Evolutionary conservation across 2,797 vertebrate species (phyloP), one percentile per base, ranked within the genome.

Genomic region (Knipowitschia caucasica): DNA sequence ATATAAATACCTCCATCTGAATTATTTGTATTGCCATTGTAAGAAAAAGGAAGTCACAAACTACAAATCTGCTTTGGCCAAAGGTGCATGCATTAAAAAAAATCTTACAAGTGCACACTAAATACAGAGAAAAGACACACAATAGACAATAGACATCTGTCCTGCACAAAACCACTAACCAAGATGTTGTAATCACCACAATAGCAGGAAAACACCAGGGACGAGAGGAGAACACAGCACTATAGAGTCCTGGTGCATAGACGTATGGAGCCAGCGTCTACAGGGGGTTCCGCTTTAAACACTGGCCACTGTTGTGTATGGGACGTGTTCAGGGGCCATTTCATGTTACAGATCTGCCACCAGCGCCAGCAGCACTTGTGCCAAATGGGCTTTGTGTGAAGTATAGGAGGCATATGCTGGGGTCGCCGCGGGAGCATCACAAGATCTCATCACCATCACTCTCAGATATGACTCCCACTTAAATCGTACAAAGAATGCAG

Each of bases 161-260:
- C 84, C 81, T 75, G 79, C 79, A 83, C 71, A n/a, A n/a, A n/a
- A 80, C 75, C 64, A 68, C 77, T 68, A 77, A 85, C 84, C 77
- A 74, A 73, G 75, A 87, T 79, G 75, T 84, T 89, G 88, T 88
- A 88, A 88, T 90, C 88, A 89, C 88, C 88, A 89, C 83, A 55
- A 67, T 81, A 73, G 81, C 77, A 68, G 76, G 72, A 71, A 84
- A 84, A 9, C 86, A 77, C 86, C 83, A 79, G 82, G 81, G 81
- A 77, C 44, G 29, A 11, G 80, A 84, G 79, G 81, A 76, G 73
- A 56, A 77, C 78, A 88, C 73, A 78, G 57, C 69, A 73, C 75
- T 81, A 82, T 79, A 74, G 77, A 77, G 77, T 72, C 81, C 75
- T 67, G 77, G 82, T 82, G 76, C 63, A 73, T 77, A 80, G 73